phyloP scores from a whole-genome alignment of 2,888 invertebrate species.

The Endomychus coccineus region DNA sequence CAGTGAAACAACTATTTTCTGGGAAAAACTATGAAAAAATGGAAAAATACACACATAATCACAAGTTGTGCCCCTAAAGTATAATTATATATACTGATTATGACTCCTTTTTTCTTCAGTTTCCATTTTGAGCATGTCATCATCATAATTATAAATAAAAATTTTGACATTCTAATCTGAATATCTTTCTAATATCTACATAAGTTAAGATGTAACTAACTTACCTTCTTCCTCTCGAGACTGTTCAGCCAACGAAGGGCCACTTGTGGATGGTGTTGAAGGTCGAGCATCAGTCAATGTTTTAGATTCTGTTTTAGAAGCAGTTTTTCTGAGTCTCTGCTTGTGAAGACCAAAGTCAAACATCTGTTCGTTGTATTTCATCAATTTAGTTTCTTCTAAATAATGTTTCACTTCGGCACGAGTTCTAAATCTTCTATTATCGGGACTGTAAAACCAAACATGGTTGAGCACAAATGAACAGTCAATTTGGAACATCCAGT shows the following conservation, averaged over 20 bases:
- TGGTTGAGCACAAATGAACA: no score
- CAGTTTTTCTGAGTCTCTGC: slow-evolving; percentile 11
- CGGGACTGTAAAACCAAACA: no score
- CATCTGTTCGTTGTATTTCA: slow-evolving; percentile 31
- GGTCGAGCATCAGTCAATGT: no score
- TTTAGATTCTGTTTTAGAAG: slow-evolving; percentile 12
- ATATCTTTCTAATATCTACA: background rate
- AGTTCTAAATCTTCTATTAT: slow-evolving; percentile 54
- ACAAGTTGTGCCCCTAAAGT: no score
- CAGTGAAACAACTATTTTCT: no score
- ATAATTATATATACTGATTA: no score
- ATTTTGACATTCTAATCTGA: background rate
- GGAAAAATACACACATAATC: no score
- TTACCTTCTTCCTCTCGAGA: slow-evolving; percentile 25
- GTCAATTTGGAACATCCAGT: slow-evolving; percentile 21
- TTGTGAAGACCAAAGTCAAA: slow-evolving; percentile 52
- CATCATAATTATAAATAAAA: no score
- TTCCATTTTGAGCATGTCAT: no score
- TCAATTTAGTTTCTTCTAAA: slow-evolving; percentile 41
- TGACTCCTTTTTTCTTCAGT: no score
- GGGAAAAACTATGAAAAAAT: no score
- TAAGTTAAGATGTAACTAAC: slow-evolving; percentile 1
- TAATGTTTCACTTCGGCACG: slow-evolving; percentile 49
- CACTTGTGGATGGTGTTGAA: slow-evolving; percentile 1
- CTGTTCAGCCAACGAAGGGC: background rate